phyloP scores from a whole-genome alignment of 2,113 vertebrate genomes.

The Eonycteris spelaea region DNA sequence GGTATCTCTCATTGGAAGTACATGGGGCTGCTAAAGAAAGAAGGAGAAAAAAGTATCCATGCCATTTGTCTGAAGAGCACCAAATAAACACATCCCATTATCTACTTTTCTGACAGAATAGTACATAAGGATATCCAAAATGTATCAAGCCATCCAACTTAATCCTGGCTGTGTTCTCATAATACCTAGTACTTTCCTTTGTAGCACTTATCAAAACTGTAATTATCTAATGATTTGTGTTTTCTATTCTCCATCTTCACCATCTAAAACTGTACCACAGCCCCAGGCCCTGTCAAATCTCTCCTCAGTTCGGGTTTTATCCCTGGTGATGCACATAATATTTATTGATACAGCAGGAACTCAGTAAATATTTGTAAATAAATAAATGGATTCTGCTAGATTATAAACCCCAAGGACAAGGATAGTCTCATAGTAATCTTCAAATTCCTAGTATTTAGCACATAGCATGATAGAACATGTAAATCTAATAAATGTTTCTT shows the following conservation, averaged over 20 bases:
- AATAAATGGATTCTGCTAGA: background rate
- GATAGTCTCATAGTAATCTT: background rate
- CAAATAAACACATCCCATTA: background rate
- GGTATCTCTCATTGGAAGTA: background rate
- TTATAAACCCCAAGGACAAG: background rate
- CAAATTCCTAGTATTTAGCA: background rate
- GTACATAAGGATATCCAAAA: background rate
- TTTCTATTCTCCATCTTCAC: background rate
- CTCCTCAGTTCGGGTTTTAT: background rate
- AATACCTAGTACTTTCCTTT: background rate
- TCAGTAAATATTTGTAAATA: background rate
- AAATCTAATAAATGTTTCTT: background rate
- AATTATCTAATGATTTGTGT: background rate
- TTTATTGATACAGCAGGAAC: background rate
- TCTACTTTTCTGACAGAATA: background rate
- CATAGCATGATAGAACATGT: background rate
- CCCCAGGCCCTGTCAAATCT: background rate
- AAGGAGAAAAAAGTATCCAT: background rate
- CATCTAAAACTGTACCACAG: background rate
- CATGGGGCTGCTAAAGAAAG: background rate
- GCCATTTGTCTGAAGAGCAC: background rate
- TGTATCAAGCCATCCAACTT: background rate
- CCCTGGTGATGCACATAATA: background rate
- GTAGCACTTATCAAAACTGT: background rate
- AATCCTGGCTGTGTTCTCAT: background rate